Base-by-base conservation (phyloP, 53 echinoderm and acorn worm genomes). In the Holothuria scabra region DNA sequence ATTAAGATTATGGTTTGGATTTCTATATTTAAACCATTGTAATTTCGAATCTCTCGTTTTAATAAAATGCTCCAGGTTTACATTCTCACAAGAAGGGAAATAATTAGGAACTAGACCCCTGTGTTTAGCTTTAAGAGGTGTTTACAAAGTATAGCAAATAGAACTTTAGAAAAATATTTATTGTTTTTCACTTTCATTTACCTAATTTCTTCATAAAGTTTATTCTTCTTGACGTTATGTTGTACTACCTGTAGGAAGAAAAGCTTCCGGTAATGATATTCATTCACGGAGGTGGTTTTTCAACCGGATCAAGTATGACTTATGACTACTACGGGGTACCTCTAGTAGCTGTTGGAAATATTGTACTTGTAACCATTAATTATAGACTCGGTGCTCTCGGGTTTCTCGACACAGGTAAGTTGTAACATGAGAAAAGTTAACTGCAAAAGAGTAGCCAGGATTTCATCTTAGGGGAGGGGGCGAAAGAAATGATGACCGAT, bases 231-330 rank as follows among this genome's bases (percentile, higher is more conserved):
- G n/a, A n/a, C n/a, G 7, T 33, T 59, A 5, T 58, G 56, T 52
- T 49, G 48, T 72, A 8, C 32, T 22, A 4, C 20, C 28, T 31
- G 8, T 56, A 85, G 89, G 66, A 79, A 2, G 57, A 34, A 18
- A 60, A 68, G 32, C 81, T 80, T 0, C 75, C 89, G 20, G 85
- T 85, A 22, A 89, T 89, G 89, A 85, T 89, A 6, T 89, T 69
- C 52, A 72, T 91, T 28, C 88, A 91, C 62, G 91, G 91, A 22
- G 91, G 91, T 18, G 82, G 71, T 14, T 91, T 85, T 70, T 28
- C 46, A 22, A 30, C 28, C 5, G 88, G 85, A n/a, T 29, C 67
- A 5, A 67, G 67, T 61, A 87, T 87, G 87, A 30, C n/a, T 10
- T 85, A 61, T 18, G 74, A 66, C 29, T 85, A 72, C 25, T 66